A percentile compares a stretch with the other conserved stretches of the same genome.
Evolutionary conservation across 1,140 invertebrate species (phyloP).

Genomic region (Brachionus calyciflorus): DNA sequence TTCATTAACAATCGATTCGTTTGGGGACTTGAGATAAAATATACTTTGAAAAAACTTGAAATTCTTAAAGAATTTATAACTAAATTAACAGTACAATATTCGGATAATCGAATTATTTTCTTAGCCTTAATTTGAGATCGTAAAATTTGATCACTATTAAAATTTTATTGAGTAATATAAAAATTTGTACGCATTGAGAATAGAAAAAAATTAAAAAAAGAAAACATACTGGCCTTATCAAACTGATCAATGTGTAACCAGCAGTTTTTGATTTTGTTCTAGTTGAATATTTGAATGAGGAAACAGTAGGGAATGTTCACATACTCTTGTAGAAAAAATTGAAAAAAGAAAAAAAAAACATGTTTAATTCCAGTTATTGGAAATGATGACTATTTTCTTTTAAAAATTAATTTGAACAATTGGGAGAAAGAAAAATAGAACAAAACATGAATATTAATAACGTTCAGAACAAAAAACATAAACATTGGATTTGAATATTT

Average conservation of each 20-base stretch:
- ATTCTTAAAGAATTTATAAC: not conserved
- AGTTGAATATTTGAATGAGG: too few relatives aligned
- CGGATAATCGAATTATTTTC: constrained; percentile 30
- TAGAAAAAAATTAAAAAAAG: not conserved
- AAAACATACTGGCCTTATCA: not conserved
- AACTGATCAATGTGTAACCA: not conserved
- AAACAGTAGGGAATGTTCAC: constrained; percentile 10
- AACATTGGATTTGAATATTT: too few relatives aligned
- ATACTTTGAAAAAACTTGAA: too few relatives aligned
- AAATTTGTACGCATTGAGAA: not conserved
- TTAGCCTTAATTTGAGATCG: not conserved
- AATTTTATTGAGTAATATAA: constrained; percentile 1
- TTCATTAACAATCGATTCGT: not conserved
- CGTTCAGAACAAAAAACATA: too few relatives aligned
- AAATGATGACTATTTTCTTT: not conserved
- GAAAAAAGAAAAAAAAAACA: too few relatives aligned
- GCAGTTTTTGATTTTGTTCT: too few relatives aligned
- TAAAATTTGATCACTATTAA: not conserved
- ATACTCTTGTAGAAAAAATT: not conserved
- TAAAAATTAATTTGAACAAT: too few relatives aligned
- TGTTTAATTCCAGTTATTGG: constrained; percentile 34
- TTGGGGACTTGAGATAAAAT: not conserved
- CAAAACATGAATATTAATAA: not conserved
- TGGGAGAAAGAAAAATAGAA: too few relatives aligned
- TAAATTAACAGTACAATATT: constrained; percentile 37